Base-by-base conservation (phyloP, 2,113 vertebrate species). In the Vulpes lagopus region DNA sequence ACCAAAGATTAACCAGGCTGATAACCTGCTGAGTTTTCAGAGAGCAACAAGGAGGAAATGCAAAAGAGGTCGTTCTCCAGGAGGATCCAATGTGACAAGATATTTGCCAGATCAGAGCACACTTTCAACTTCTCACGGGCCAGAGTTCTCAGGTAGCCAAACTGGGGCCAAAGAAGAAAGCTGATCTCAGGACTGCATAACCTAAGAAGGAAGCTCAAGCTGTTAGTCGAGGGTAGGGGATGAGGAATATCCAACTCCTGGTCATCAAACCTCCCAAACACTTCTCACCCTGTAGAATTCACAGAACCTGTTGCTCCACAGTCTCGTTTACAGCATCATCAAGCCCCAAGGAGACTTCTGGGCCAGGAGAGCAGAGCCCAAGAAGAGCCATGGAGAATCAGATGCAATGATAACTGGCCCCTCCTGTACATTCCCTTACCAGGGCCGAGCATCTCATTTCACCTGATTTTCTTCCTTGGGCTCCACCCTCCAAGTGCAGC, bases 61-160 rank as follows among this genome's bases (percentile, higher is more conserved):
- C 98, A 93, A 81, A 98, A 90, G 11, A 32, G 12, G 14, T 20
- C 67, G 14, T 35, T 32, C 17, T 85, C 59, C n/a, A 38, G 14
- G n/a, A 71, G 35, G 82, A 55, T 6, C 67, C 62, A 87, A 43
- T 14, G 16, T 59, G 49, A 59, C 27, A 32, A 87, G 81, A 71
- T 15, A 51, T 25, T 1, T 79, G 51, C 43, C 83, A 22, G 55
- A 90, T 62, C 0, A 23, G 53, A 62, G 53, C 23, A 51, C 25
- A 64, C 43, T 87, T 57, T 81, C 25, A 30, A 59, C 67, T 30
- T 86, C 35, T 76, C 55, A 35, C 23, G 30, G 60, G 20, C 7
- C 73, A 35, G 6, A 27, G 53, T 55, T 64, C 65, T 22, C n/a
- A 35, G 74, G 30, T 14, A 59, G 62, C 51, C 78, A 67, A 17